A percentile compares a stretch with the other conserved stretches of the same genome.
Conservation (phyloP, 2,888 invertebrate species). For the Lingula anatina region DNA sequence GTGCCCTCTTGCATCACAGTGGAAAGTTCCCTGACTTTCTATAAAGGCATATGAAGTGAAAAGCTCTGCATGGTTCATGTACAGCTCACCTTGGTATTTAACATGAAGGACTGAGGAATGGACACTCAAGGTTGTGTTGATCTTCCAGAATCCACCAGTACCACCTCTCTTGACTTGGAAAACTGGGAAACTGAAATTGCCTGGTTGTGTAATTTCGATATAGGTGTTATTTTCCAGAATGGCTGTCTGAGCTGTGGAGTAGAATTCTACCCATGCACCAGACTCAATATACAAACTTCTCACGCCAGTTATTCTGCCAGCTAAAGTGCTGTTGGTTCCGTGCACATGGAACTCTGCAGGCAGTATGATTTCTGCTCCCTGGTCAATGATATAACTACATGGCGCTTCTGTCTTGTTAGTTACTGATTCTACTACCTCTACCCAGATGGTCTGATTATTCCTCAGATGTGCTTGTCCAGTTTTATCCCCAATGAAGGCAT, state of each 20-base stretch:
- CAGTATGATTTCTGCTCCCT: constrained; percentile 22
- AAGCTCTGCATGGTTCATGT: constrained; percentile 31
- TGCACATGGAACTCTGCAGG: constrained; percentile 31
- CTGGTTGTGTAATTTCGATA: constrained; percentile 16
- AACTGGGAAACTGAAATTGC: constrained; percentile 24
- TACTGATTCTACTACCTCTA: constrained; percentile 28
- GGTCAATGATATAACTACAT: constrained; percentile 27
- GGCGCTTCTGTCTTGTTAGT: constrained; percentile 30
- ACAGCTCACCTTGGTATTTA: constrained; percentile 24
- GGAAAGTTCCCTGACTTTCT: constrained; percentile 31
- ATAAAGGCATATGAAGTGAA: constrained; percentile 27
- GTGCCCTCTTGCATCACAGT: constrained; percentile 26
- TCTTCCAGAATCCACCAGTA: constrained; percentile 18
- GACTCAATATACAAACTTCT: constrained; percentile 23
- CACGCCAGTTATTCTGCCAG: constrained; percentile 24
- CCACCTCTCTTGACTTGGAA: constrained; percentile 24
- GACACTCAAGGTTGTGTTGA: constrained; percentile 12
- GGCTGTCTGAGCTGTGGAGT: constrained; percentile 28
- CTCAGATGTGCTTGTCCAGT: constrained; percentile 26
- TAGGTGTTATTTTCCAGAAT: constrained; percentile 21
- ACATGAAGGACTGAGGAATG: constrained; percentile 24
- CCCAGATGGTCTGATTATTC: constrained; percentile 22
- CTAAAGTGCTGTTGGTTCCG: constrained; percentile 28
- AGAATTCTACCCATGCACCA: constrained; percentile 17
- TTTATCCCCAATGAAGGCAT: constrained; percentile 30